phyloP scores from a whole-genome alignment of 2,888 invertebrate species.

The Scrobipalpa atriplicella region DNA sequence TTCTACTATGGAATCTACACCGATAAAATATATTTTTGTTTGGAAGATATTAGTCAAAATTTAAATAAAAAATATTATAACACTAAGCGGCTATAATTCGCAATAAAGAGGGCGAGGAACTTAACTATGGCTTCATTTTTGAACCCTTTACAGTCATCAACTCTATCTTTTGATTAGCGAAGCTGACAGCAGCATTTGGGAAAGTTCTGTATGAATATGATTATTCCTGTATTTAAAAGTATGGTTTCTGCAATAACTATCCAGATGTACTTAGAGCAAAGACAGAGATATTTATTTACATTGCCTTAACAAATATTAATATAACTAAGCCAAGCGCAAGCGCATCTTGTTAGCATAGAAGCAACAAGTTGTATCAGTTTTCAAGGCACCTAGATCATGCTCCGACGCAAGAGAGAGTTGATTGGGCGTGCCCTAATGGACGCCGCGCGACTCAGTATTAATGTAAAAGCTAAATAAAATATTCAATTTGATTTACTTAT shows the following conservation, averaged over 20 bases:
- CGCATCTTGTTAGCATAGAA: conserved; percentile 2
- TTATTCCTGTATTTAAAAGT: too few relatives aligned
- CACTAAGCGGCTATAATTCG: too few relatives aligned
- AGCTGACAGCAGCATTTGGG: too few relatives aligned
- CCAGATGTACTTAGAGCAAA: not conserved
- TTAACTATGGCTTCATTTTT: too few relatives aligned
- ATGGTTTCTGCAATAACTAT: not conserved
- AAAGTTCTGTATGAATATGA: too few relatives aligned
- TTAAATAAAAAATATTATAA: too few relatives aligned
- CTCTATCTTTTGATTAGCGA: too few relatives aligned
- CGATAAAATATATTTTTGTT: too few relatives aligned
- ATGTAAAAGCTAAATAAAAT: conserved; percentile 14
- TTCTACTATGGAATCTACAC: too few relatives aligned
- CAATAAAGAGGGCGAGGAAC: too few relatives aligned
- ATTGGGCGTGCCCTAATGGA: not conserved
- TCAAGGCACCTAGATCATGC: conserved; percentile 11
- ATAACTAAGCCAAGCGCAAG: not conserved
- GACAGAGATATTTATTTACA: conserved; percentile 5
- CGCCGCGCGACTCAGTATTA: not conserved
- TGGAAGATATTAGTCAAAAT: too few relatives aligned
- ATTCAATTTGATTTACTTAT: conserved; percentile 6
- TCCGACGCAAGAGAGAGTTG: conserved; percentile 1
- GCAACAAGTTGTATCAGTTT: conserved; percentile 8
- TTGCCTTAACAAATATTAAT: not conserved
- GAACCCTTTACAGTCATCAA: too few relatives aligned